These are phyloP conservation scores for Belonocnema kinseyi DNA, from an alignment of 1,140 invertebrate genomes.

Conservation along the genomic window DNA sequence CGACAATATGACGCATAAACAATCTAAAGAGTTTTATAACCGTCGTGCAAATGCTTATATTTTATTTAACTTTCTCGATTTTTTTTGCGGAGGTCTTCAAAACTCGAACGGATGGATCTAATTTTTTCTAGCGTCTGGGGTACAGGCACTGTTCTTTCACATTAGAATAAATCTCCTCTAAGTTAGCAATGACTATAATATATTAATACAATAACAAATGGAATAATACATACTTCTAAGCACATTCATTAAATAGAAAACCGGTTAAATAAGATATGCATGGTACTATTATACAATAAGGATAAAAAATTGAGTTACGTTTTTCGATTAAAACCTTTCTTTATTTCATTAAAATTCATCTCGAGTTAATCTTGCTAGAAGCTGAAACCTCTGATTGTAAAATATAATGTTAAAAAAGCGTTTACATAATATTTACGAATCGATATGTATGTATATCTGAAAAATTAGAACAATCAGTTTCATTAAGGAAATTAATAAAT, in stretches of 20 bases:
- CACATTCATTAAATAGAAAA: slow-evolving; percentile 42
- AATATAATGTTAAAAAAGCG: too few relatives aligned
- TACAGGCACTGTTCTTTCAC: slow-evolving; percentile 72
- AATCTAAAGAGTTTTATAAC: slow-evolving; percentile 31
- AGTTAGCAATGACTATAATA: slow-evolving; percentile 42
- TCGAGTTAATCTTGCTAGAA: too few relatives aligned
- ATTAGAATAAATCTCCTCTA: slow-evolving; percentile 61
- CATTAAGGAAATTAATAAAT: too few relatives aligned
- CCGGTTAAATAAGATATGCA: too few relatives aligned
- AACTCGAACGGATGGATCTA: slow-evolving; percentile 50
- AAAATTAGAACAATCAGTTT: too few relatives aligned
- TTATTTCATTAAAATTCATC: too few relatives aligned
- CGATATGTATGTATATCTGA: too few relatives aligned
- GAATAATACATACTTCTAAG: slow-evolving; percentile 43
- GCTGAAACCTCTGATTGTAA: too few relatives aligned
- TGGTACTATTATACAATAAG: too few relatives aligned
- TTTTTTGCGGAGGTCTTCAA: slow-evolving; percentile 34
- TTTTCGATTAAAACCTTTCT: too few relatives aligned
- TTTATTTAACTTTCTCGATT: slow-evolving; percentile 28
- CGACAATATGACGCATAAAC: slow-evolving; percentile 4
- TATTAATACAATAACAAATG: slow-evolving; percentile 40
- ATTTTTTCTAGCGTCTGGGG: slow-evolving; percentile 63
- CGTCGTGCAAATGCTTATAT: slow-evolving; percentile 35
- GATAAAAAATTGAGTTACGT: too few relatives aligned
- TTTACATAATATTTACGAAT: too few relatives aligned